Evolutionary conservation across 2,113 vertebrate species (phyloP).

Genomic region (Phalacrocorax aristotelis): DNA sequence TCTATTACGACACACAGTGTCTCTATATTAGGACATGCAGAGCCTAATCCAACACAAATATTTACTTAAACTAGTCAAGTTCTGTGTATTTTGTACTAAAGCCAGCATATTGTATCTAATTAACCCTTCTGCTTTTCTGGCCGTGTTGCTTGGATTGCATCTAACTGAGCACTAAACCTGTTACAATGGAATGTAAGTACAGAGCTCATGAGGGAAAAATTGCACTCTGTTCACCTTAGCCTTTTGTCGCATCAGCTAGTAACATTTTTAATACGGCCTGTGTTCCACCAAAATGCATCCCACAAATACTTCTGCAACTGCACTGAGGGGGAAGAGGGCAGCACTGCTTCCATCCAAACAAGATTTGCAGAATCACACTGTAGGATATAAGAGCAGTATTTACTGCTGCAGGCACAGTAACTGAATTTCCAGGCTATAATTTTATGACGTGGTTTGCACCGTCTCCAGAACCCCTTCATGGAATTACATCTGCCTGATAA

Average conservation of each 20-base stretch:
- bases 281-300: background rate
- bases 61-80: slow-evolving; percentile 32
- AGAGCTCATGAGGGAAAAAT: background rate
- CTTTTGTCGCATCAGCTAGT: background rate
- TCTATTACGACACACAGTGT: background rate
- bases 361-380: background rate
- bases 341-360: background rate
- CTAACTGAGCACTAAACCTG: background rate
- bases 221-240: background rate
- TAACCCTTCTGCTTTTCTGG: slow-evolving; percentile 38
- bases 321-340: background rate
- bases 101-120: background rate
- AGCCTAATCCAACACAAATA: background rate
- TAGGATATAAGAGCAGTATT: background rate
- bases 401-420: slow-evolving; percentile 42
- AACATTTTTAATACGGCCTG: background rate
- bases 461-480: slow-evolving; percentile 41
- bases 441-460: slow-evolving; percentile 44
- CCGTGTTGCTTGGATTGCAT: background rate
- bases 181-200: background rate
- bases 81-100: slow-evolving; percentile 24
- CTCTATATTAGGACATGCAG: background rate
- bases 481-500: slow-evolving; percentile 48
- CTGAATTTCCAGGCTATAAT: slow-evolving; percentile 40
- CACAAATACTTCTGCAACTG: background rate